Base-by-base conservation (phyloP, 2,888 invertebrate genomes). In the Ptychoptera albimana region DNA sequence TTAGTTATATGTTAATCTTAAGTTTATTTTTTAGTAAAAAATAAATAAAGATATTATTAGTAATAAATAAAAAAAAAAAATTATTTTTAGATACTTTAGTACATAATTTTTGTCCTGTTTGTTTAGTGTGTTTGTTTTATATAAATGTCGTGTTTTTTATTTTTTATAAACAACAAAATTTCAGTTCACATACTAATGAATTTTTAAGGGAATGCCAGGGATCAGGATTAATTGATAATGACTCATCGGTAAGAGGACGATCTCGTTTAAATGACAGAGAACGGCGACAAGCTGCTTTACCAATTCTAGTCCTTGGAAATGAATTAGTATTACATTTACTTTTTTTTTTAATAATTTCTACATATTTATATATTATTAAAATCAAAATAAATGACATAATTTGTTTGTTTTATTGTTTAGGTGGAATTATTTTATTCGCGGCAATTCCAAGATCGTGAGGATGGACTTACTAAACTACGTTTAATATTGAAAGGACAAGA, bases 351-450 rank as follows among this genome's bases (percentile, higher is more conserved):
- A 13, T 10, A 39, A 2, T 35, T n/a, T n/a, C 13, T n/a, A 8
- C 12, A n/a, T 8, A 2, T 43, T 14, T 9, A 15, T n/a, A 8
- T 4, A n/a, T n/a, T n/a, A n/a, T n/a, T n/a, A n/a, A n/a, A n/a
- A n/a, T n/a, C n/a, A n/a, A n/a, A n/a, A n/a, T n/a, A n/a, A n/a
- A n/a, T n/a, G n/a, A n/a, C n/a, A n/a, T n/a, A n/a, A n/a, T 35
- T 31, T 40, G 30, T 35, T 39, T 36, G 38, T 37, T 9, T n/a
- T 39, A 32, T 12, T 49, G 43, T 50, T 9, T 55, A 84, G 84
- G 83, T 91, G 2, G 89, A 91, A 61, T 84, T 85, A 57, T 86
- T 88, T 62, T 89, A 85, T 63, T 87, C 88, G 6, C 87, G 89
- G 55, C 87, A 85, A 61, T 91, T 83, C 63, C 74, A 86, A 39